Percentiles rank a stretch among this genome's conserved stretches.
Evolutionary conservation across 2,797 vertebrate species (phyloP).

Genomic region (Enteromius paludinosus): DNA sequence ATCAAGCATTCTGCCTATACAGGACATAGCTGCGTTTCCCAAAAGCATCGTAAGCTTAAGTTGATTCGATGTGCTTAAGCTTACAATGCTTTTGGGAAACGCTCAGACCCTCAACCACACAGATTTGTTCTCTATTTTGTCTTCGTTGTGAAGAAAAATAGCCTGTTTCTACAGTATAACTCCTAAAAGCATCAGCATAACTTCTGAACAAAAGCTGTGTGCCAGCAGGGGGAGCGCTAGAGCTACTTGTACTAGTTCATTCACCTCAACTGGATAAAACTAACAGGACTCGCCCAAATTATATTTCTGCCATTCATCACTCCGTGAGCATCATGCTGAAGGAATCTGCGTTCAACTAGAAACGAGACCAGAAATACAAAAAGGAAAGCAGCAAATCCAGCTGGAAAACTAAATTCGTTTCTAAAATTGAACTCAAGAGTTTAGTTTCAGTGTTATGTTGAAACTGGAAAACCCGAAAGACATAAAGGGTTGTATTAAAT

Average conservation of each 20-base stretch:
- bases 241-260: background rate
- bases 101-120: background rate
- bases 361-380: background rate
- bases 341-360: background rate
- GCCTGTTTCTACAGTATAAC: background rate
- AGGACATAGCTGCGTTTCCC: background rate
- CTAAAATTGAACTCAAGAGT: background rate
- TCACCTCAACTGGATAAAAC: background rate
- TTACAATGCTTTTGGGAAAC: too few relatives aligned
- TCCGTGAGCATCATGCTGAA: background rate
- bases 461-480: background rate
- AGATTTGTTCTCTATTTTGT: background rate
- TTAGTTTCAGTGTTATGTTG: background rate
- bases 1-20: constrained; percentile 5
- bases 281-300: background rate
- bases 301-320: background rate
- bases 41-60: too few relatives aligned
- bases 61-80: too few relatives aligned
- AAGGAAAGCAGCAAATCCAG: background rate
- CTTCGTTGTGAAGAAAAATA: background rate
- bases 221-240: constrained; percentile 16
- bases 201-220: background rate
- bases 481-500: background rate
- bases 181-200: background rate
- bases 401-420: background rate